Evolutionary conservation across 2,797 vertebrate genomes (phyloP), one percentile per base, ranked within the genome.

Genomic region (Hybognathus amarus): DNA sequence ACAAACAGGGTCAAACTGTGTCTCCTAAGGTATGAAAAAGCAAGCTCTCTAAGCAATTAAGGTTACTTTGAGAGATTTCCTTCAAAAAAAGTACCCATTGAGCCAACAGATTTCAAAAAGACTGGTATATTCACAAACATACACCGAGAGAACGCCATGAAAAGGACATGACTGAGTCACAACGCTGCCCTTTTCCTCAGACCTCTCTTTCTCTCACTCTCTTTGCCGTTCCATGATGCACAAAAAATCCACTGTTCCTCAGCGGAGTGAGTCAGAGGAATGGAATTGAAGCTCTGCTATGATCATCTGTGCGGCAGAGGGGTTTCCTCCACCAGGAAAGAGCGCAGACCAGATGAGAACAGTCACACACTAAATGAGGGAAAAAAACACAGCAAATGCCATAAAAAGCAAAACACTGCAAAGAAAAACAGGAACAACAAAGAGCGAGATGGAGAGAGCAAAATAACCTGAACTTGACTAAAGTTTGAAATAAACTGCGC

Each of bases 211-310:
- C 73, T 80, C 71, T 85, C 47, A 54, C 67, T 82, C 68, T 64
- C 45, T 80, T 59, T 79, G 67, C 47, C n/a, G 83, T 83, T 88
- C 79, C 70, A 64, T 86, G 83, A 86, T 84, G 83, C 86, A 88
- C 87, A 89, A 89, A 88, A 87, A 88, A 88, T 89, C 87, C 85
- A 89, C 85, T 89, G 88, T 89, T 89, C 83, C 88, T 77, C 81
- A 77, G 79, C 45, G 2, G 30, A 59, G 85, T 89, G 88, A 89
- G 87, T 89, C 88, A 89, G 83, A 78, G 85, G 85, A 81, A 77
- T 85, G 87, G 88, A 88, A 89, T 89, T 86, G 85, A 74, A 71
- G 83, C 84, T 89, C 85, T 87, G 85, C 84, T 88, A 76, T 75
- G 87, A 88, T 88, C 83, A 85, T 88, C 85, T 88, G 85, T 66